Evolutionary conservation across 2,797 vertebrate species (phyloP).

Genomic region (Manis crassicaudata): DNA sequence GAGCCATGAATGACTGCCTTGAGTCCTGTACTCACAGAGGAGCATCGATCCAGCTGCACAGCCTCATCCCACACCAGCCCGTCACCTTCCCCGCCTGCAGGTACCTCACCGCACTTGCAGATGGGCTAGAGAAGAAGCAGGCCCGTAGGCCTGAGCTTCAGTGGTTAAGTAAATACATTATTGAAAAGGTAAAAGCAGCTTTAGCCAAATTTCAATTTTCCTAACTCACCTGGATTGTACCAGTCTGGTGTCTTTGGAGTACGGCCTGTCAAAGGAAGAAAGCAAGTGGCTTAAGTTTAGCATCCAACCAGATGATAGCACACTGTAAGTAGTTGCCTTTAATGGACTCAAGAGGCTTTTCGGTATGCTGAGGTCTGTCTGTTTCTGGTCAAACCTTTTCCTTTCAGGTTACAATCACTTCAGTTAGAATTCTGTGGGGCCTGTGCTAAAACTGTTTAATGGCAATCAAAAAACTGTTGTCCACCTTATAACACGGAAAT

Average conservation of each 20-base stretch:
- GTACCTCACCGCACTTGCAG: not conserved
- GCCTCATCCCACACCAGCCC: not conserved
- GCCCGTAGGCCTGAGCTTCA: not conserved
- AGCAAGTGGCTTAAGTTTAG: slow-evolving; percentile 52
- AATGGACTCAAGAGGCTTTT: not conserved
- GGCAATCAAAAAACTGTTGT: not conserved
- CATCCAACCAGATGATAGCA: not conserved
- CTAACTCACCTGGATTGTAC: slow-evolving; percentile 94
- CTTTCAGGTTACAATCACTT: not conserved
- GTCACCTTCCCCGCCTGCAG: not conserved
- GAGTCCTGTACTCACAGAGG: not conserved
- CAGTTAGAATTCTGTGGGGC: not conserved
- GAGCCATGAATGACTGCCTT: not conserved
- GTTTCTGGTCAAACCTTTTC: not conserved
- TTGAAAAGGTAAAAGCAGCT: slow-evolving; percentile 30
- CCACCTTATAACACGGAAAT: not conserved
- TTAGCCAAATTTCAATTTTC: not conserved
- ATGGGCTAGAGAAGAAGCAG: not conserved
- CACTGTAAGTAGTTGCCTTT: not conserved
- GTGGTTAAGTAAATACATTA: not conserved
- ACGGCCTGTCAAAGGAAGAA: slow-evolving; percentile 87
- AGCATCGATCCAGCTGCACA: not conserved
- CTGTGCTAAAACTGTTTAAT: not conserved
- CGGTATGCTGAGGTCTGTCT: not conserved
- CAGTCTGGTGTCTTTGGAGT: slow-evolving; percentile 91